Evolutionary conservation across 1,140 invertebrate genomes (phyloP).

Genomic region (Brachionus angularis): DNA sequence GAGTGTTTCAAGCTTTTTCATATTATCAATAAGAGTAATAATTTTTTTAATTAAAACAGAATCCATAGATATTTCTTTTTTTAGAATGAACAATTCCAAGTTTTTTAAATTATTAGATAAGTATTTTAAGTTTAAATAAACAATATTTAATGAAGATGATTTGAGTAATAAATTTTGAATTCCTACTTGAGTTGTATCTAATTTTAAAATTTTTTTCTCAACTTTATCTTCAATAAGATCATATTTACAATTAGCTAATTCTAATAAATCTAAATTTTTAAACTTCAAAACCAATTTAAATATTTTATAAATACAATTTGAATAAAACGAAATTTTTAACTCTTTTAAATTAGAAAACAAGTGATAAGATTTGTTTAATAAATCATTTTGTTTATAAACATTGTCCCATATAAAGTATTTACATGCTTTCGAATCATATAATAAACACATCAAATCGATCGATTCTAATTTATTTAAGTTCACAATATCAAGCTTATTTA

Average conservation of each 20-base stretch:
- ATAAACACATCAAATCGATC: neutral
- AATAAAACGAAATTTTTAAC: neutral
- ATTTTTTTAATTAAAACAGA: too few species aligned
- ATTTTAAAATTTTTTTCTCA: neutral
- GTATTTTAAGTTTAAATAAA: too few species aligned
- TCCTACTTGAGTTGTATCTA: too few species aligned
- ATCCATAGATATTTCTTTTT: too few species aligned
- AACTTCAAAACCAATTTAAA: constrained; percentile 16
- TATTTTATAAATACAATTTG: neutral
- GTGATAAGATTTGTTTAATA: neutral
- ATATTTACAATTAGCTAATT: neutral
- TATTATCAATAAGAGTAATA: too few species aligned
- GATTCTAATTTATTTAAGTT: neutral
- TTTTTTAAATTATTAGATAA: too few species aligned
- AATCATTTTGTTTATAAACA: neutral
- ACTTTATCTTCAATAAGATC: neutral
- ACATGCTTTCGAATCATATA: neutral
- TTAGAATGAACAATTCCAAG: too few species aligned
- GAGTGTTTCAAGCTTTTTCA: too few species aligned
- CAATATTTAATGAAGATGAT: too few species aligned
- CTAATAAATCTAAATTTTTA: neutral
- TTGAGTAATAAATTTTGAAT: too few species aligned
- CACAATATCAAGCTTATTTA: neutral
- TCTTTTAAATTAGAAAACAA: neutral
- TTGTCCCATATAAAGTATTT: constrained; percentile 6